Percentiles rank a stretch among this genome's conserved stretches.
These are phyloP conservation scores for Sceloporus tristichus DNA, from an alignment of 2,113 vertebrate genomes.

Conservation along the genomic window DNA sequence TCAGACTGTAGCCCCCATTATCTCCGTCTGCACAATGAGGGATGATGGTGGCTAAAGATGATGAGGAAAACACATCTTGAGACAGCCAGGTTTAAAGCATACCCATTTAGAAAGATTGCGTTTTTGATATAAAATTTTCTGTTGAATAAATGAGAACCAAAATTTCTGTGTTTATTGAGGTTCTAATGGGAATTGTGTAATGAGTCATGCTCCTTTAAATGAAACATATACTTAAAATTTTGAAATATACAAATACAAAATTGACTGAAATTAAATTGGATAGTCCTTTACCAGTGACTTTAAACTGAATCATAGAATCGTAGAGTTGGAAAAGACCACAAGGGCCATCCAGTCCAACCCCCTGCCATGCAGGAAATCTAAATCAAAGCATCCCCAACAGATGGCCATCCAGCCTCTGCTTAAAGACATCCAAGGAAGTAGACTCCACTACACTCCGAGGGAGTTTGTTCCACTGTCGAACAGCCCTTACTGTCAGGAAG, in stretches of 20 bases:
- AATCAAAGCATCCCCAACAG: no score
- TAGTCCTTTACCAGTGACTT: background rate
- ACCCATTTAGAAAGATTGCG: background rate
- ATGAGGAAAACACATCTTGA: background rate
- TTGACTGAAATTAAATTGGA: slow-evolving; percentile 33
- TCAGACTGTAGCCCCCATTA: background rate
- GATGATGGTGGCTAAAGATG: background rate
- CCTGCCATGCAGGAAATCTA: no score
- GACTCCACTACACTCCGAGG: no score
- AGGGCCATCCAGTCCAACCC: no score
- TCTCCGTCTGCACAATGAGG: background rate
- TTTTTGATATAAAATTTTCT: background rate
- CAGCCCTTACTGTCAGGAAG: no score
- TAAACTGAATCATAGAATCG: background rate
- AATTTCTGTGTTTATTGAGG: background rate
- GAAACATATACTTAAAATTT: background rate
- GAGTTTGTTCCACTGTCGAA: no score
- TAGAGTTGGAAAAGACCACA: no score
- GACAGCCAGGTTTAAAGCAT: background rate
- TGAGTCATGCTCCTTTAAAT: background rate
- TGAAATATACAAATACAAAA: background rate
- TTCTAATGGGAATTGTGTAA: background rate
- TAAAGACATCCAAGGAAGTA: no score
- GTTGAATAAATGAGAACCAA: background rate
- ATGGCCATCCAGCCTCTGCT: no score